Percentiles rank a stretch among this genome's conserved stretches.
phyloP scores from a whole-genome alignment of 35 echinoderm and acorn worm genomes.

The Chiridota heheva region DNA sequence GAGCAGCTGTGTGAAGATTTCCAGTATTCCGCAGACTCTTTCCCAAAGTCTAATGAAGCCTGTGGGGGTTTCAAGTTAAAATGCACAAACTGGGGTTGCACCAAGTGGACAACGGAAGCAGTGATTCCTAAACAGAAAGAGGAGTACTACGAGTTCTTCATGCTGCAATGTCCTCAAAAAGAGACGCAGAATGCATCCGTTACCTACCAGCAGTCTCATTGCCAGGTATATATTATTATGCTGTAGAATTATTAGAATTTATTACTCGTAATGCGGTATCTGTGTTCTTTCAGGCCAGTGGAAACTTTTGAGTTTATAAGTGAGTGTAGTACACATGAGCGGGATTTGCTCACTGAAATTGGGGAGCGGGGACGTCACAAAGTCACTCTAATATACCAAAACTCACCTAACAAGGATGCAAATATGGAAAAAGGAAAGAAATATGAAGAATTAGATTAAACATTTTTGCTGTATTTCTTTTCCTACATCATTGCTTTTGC shows the following conservation, averaged over 20 bases:
- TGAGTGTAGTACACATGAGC: not conserved
- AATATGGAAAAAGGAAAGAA: too few species aligned
- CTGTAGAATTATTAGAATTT: too few species aligned
- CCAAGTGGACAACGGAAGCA: not conserved
- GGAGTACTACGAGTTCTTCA: slow-evolving; percentile 32
- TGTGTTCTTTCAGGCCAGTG: not conserved
- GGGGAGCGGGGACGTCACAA: not conserved
- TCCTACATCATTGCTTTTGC: too few species aligned
- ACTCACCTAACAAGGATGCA: too few species aligned
- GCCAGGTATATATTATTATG: not conserved
- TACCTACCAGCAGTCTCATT: not conserved
- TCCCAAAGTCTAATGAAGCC: not conserved
- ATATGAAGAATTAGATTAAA: too few species aligned
- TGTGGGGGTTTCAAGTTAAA: slow-evolving; percentile 6
- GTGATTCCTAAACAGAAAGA: slow-evolving; percentile 10
- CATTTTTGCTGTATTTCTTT: too few species aligned
- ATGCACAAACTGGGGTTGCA: not conserved
- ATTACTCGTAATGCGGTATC: too few species aligned
- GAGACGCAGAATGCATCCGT: not conserved
- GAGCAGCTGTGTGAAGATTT: slow-evolving; percentile 21
- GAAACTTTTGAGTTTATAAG: not conserved
- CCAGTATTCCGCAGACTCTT: not conserved
- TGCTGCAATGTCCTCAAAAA: slow-evolving; percentile 27
- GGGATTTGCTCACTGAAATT: not conserved
- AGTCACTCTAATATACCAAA: too few species aligned